phyloP scores from a whole-genome alignment of 1,140 invertebrate species.

The Drosophila auraria region DNA sequence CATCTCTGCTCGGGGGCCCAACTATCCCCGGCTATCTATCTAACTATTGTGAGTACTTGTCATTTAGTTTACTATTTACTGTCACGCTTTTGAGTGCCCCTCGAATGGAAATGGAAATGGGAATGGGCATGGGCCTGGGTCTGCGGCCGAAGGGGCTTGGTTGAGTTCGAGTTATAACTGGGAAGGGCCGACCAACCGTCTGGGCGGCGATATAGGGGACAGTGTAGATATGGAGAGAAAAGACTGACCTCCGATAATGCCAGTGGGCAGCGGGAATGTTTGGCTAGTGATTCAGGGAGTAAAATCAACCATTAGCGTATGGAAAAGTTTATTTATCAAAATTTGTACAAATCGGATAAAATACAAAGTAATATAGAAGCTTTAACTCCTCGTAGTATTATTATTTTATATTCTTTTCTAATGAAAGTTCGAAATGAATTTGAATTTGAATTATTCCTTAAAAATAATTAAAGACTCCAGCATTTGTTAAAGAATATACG shows the following conservation, averaged over 20 bases:
- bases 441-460: not conserved
- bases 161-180: constrained; percentile 26
- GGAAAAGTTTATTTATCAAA: not conserved
- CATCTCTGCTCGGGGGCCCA: constrained; percentile 45
- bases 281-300: constrained; percentile 7
- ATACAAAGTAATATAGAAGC: no score
- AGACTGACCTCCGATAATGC: constrained; percentile 28
- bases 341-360: not conserved
- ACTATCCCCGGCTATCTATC: constrained; percentile 69
- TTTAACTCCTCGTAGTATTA: no score
- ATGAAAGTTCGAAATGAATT: no score
- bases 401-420: no score
- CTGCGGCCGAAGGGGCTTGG: constrained; percentile 53
- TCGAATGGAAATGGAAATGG: constrained; percentile 53
- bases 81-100: constrained; percentile 78
- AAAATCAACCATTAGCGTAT: not conserved
- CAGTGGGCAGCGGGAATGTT: not conserved
- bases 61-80: constrained; percentile 83
- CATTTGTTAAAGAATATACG: no score
- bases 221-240: constrained; percentile 1
- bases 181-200: constrained; percentile 40
- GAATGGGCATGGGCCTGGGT: constrained; percentile 19
- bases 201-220: constrained; percentile 5
- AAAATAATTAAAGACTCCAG: no score
- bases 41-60: constrained; percentile 77